These are phyloP conservation scores for Adoxophyes honmai DNA, from an alignment of 1,140 invertebrate species.

Conservation along the genomic window DNA sequence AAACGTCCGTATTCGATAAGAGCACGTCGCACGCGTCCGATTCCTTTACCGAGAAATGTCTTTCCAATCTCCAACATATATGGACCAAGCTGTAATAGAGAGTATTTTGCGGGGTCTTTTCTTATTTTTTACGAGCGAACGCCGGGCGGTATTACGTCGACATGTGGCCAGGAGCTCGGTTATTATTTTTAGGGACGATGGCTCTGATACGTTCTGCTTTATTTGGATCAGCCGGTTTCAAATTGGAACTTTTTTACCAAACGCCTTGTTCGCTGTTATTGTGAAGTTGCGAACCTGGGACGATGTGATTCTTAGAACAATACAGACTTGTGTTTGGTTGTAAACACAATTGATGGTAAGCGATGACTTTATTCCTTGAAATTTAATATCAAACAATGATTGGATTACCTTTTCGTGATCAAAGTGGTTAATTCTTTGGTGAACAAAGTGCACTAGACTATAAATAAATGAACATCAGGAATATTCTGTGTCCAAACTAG, in stretches of 20 bases:
- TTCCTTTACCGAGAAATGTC: constrained; percentile 45
- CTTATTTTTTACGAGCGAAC: constrained; percentile 62
- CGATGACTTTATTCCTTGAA: too few species aligned
- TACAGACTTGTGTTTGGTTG: too few species aligned
- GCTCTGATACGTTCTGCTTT: constrained; percentile 37
- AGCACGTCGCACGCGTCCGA: constrained; percentile 27
- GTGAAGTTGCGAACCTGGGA: too few species aligned
- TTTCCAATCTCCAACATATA: constrained; percentile 53
- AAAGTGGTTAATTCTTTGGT: too few species aligned
- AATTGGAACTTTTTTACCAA: not conserved
- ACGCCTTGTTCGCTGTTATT: too few species aligned
- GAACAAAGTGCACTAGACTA: too few species aligned
- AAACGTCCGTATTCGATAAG: constrained; percentile 37
- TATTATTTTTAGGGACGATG: constrained; percentile 58
- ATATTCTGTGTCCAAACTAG: too few species aligned
- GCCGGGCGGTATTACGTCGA: constrained; percentile 53
- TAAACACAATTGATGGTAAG: too few species aligned
- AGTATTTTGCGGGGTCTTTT: constrained; percentile 60
- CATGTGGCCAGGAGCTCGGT: constrained; percentile 53
- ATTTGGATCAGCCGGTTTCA: constrained; percentile 30
- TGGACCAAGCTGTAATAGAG: constrained; percentile 51
- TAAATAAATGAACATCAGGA: too few species aligned
- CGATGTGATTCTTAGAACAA: too few species aligned
- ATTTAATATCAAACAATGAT: too few species aligned
- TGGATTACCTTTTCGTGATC: too few species aligned